Evolutionary conservation across 92 coral and sea anemone species (phyloP).

Genomic region (Umimayanthus kanabou): DNA sequence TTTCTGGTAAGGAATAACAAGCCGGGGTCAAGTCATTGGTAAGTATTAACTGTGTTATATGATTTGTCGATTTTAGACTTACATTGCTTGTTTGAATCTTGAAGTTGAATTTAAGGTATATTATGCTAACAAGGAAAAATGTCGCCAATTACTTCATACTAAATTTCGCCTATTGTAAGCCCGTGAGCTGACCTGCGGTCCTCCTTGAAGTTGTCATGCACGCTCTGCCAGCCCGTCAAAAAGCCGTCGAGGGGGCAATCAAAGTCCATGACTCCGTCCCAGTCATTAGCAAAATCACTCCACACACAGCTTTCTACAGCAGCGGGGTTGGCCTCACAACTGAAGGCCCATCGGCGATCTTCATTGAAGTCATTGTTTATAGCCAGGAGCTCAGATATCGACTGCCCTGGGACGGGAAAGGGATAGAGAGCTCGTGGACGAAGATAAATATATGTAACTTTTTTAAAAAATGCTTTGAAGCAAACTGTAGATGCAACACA

Average conservation of each 20-base stretch:
- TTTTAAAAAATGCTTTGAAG: no score
- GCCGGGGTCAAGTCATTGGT: no score
- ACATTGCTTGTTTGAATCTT: no score
- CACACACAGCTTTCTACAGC: slow-evolving; percentile 36
- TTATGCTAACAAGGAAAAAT: no score
- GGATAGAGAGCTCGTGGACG: not conserved
- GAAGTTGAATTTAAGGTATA: no score
- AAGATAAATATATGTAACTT: not conserved
- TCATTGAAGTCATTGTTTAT: slow-evolving; percentile 24
- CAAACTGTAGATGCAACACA: no score
- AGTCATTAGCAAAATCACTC: slow-evolving; percentile 40
- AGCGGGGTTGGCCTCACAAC: slow-evolving; percentile 27
- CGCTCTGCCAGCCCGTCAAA: slow-evolving; percentile 28
- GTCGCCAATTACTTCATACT: no score
- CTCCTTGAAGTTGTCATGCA: slow-evolving; percentile 35
- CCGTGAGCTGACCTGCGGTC: slow-evolving; percentile 37
- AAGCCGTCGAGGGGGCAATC: slow-evolving; percentile 36
- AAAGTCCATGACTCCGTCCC: slow-evolving; percentile 34
- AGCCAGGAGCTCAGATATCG: slow-evolving; percentile 15
- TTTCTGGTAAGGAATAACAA: no score
- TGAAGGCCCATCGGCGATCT: slow-evolving; percentile 38
- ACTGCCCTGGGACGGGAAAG: slow-evolving; percentile 15
- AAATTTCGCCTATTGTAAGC: not conserved
- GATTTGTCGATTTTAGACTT: no score
- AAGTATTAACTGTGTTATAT: no score